These are phyloP conservation scores for Luscinia megarhynchos DNA, from an alignment of 2,797 vertebrate genomes.

Conservation along the genomic window DNA sequence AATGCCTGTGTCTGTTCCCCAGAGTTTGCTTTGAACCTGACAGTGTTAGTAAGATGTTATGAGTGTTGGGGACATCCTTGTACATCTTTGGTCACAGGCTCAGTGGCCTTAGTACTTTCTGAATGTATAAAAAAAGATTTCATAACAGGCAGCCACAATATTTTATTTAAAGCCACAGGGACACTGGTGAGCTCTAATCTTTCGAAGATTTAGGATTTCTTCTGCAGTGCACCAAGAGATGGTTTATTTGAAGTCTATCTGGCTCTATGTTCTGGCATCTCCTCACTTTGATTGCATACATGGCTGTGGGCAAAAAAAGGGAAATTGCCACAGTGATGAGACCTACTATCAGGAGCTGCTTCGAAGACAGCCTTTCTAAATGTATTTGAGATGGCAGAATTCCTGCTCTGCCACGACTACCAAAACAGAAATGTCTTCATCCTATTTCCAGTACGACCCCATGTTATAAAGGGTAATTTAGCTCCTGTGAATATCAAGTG, in stretches of 20 bases:
- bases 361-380: background rate
- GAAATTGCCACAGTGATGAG: background rate
- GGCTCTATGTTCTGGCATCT: background rate
- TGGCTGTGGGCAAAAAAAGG: background rate
- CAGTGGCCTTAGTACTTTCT: background rate
- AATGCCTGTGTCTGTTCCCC: background rate
- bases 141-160: background rate
- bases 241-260: background rate
- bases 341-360: background rate
- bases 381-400: background rate
- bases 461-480: conserved; percentile 24
- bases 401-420: background rate
- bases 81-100: background rate
- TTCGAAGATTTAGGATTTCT: background rate
- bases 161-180: background rate
- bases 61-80: background rate
- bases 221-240: background rate
- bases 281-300: background rate
- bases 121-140: background rate
- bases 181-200: background rate
- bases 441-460: background rate
- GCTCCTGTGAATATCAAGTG: conserved; percentile 26
- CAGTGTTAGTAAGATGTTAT: background rate
- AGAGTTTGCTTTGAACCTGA: background rate
- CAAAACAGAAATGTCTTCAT: conserved; percentile 20